Base-by-base conservation (phyloP, 2,888 invertebrate genomes). In the Portevinia maculata region DNA sequence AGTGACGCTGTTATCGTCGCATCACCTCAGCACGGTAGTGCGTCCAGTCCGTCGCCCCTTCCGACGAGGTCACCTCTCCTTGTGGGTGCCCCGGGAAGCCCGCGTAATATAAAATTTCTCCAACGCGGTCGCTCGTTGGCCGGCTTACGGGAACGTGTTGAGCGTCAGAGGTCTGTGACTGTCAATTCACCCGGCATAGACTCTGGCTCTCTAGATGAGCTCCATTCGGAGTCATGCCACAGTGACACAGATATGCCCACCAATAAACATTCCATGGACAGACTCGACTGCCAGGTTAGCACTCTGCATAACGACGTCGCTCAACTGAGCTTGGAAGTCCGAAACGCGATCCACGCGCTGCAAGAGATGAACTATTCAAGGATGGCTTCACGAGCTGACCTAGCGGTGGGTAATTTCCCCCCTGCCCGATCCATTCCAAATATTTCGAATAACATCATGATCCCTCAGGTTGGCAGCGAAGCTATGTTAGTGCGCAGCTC, bases 341-440 rank as follows among this genome's bases (percentile, higher is more conserved):
- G 96, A 44, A 94, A 95, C 88, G 96, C 96, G 7, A 96, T 96
- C 84, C 96, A 96, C 87, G 96, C 96, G 0, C 91, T 96, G 19
- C 96, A 96, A 89, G 96, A 95, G 89, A 94, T 96, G 93, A 93
- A 95, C 5, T 88, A 85, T 60, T 94, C 94, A 4, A 94, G 94
- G 0, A 83, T 88, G 85, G 86, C 87, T 1, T 88, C 89, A 2
- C 88, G 89, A n/a, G 86, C 86, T 1, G 90, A 90, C 62, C 87
- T 91, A 44, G 86, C 87, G 78, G 70, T 83, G 75, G 88, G 92
- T 19, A 92, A 92, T 39, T 93, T 93, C 90, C 94, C 93, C 87
- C 94, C 96, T 9, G 95, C 95, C n/a, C 95, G 95, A 88, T 96
- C 96, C 76, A 96, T 96, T 88, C 96, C 96, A 3, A 96, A 95